Evolutionary conservation across 1,140 invertebrate species (phyloP).

Genomic region (Pissodes strobi): DNA sequence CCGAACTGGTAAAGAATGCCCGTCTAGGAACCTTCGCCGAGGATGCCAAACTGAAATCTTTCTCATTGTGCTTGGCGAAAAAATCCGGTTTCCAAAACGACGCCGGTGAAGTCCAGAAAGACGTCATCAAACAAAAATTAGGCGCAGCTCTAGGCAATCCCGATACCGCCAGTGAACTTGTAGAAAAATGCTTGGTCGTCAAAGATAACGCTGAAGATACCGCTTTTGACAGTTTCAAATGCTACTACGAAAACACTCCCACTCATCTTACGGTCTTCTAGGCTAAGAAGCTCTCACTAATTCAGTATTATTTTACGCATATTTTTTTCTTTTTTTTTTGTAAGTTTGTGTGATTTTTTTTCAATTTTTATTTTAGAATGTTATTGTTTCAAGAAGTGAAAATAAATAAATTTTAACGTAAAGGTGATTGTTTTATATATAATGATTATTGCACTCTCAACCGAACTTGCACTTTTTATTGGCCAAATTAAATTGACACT

Average conservation of each 20-base stretch:
- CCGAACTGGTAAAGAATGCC: conserved; percentile 24
- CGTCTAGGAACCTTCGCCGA: conserved; percentile 44
- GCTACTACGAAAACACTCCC: conserved; percentile 34
- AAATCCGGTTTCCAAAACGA: conserved; percentile 54
- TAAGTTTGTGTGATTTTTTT: too few relatives aligned
- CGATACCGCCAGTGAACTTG: conserved; percentile 3
- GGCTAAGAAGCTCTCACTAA: too few relatives aligned
- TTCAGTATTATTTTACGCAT: too few relatives aligned
- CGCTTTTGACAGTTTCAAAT: conserved; percentile 28
- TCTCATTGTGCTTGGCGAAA: conserved; percentile 56
- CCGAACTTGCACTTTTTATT: too few relatives aligned
- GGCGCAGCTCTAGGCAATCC: conserved; percentile 52
- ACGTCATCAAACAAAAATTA: conserved; percentile 54
- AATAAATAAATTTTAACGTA: too few relatives aligned
- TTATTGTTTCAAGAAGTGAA: too few relatives aligned
- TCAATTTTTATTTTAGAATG: too few relatives aligned
- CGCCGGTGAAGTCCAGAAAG: conserved; percentile 54
- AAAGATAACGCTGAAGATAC: conserved; percentile 30
- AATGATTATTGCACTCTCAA: too few relatives aligned
- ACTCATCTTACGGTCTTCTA: conserved; percentile 26
- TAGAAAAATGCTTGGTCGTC: conserved; percentile 12
- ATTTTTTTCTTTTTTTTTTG: too few relatives aligned
- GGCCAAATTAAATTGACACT: too few relatives aligned
- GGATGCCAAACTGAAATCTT: conserved; percentile 56
- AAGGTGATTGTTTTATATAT: too few relatives aligned